Evolutionary conservation across 2,113 vertebrate genomes (phyloP), one percentile per base, ranked within the genome.

Genomic region (Elephas maximus): DNA sequence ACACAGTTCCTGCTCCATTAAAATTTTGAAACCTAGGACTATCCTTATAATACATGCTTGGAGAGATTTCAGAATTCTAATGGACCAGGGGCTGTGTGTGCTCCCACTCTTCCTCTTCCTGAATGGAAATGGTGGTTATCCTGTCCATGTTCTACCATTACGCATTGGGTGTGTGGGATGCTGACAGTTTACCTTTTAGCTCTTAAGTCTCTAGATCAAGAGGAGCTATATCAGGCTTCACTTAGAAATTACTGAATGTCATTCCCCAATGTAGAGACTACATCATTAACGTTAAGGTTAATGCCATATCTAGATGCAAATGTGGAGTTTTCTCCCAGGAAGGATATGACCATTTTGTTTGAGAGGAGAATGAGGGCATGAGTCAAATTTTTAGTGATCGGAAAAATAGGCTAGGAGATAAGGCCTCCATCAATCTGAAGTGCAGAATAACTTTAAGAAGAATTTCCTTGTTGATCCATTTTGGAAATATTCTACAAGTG

Each of bases 91-190:
- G 84, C 67, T 78, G 21, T 26, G 1, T 41, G 37, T 69, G 17
- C 67, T 91, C 7, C 37, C 26, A 60, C 51, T 60, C 37, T 53
- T 93, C 44, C 77, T 94, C 48, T 71, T 90, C 94, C 37, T 85
- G 18, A 81, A 60, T 53, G 21, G 28, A 3, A 83, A 69, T 45
- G 80, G 2, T 8, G 17, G 12, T 62, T 90, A 73, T 23, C 57
- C 33, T 83, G 28, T 69, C 20, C 17, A 21, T 84, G 3, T 20
- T 78, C 1, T 23, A 62, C 11, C 18, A 48, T 69, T 57, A 44
- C 74, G 10, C 26, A 65, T 8, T 86, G n/a, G 41, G 21, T 83
- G 41, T 18, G 2, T 78, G 20, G 41, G 6, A 23, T 57, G 17
- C 41, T 87, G 26, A 78, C 11, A 90, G 20, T 62, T 93, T 62